Evolutionary conservation across 1,140 invertebrate genomes (phyloP).

Genomic region (Listronotus bonariensis): DNA sequence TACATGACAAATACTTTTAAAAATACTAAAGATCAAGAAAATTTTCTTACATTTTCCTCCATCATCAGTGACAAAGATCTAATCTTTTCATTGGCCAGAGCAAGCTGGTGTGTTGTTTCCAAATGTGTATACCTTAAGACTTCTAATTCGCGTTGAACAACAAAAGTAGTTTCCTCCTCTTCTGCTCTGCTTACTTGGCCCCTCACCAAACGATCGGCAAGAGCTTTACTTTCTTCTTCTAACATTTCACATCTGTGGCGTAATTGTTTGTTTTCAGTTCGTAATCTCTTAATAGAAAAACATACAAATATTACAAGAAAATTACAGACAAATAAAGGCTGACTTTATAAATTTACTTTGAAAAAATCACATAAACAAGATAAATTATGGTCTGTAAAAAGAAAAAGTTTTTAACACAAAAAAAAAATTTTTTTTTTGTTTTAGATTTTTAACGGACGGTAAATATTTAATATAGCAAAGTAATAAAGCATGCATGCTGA

Average conservation of each 20-base stretch:
- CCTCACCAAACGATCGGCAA: constrained; percentile 91
- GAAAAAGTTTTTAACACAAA: too few species aligned
- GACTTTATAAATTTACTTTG: too few species aligned
- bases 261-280: constrained; percentile 93
- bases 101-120: constrained; percentile 81
- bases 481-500: too few species aligned
- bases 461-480: too few species aligned
- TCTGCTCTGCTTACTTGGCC: constrained; percentile 96
- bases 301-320: too few species aligned
- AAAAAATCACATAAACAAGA: too few species aligned
- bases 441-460: too few species aligned
- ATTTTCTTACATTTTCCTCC: constrained; percentile 67
- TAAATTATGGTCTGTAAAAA: too few species aligned
- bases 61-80: constrained; percentile 70
- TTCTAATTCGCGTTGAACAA: constrained; percentile 69
- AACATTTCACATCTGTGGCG: constrained; percentile 92
- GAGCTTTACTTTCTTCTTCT: constrained; percentile 85
- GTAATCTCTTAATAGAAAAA: constrained; percentile 76
- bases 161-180: constrained; percentile 82
- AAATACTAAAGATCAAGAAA: too few species aligned
- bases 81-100: constrained; percentile 83
- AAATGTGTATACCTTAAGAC: constrained; percentile 75
- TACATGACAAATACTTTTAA: too few species aligned
- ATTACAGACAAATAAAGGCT: too few species aligned
- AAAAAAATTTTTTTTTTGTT: too few species aligned